Percentiles rank a stretch among this genome's conserved stretches.
Evolutionary conservation across 2,888 invertebrate species (phyloP).

Genomic region (Antheraea yamamai): DNA sequence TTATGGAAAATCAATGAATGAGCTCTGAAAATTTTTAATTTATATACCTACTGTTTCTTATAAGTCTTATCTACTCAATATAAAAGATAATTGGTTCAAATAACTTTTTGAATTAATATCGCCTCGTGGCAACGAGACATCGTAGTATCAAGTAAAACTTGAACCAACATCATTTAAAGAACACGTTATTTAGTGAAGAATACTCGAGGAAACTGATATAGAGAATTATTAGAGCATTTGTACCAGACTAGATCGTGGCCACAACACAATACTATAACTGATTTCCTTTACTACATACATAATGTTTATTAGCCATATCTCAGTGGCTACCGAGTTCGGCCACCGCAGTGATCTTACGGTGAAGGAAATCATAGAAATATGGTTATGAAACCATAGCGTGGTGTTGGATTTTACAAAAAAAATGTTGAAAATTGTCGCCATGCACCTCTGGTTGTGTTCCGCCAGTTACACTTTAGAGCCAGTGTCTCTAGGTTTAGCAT

Average conservation of each 20-base stretch:
- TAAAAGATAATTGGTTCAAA: neutral
- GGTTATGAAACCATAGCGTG: too few relatives aligned
- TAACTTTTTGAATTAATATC: neutral
- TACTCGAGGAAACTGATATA: neutral
- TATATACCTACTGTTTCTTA: neutral
- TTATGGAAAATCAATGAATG: neutral
- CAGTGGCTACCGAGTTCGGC: too few relatives aligned
- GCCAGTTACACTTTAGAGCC: too few relatives aligned
- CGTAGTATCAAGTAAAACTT: neutral
- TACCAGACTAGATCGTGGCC: neutral
- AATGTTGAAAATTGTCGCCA: too few relatives aligned
- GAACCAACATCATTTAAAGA: neutral
- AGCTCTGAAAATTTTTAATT: neutral
- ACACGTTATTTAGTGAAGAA: neutral
- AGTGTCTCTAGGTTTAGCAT: too few relatives aligned
- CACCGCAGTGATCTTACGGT: too few relatives aligned
- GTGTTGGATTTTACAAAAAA: too few relatives aligned
- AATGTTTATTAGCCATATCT: too few relatives aligned
- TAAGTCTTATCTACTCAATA: neutral
- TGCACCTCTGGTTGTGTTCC: too few relatives aligned
- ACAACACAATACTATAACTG: too few relatives aligned
- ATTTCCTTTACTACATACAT: too few relatives aligned
- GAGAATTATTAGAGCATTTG: neutral
- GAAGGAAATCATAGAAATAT: too few relatives aligned
- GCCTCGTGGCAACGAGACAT: neutral